Base-by-base conservation (phyloP, 2,888 invertebrate species). In the Steinernema hermaphroditum region DNA sequence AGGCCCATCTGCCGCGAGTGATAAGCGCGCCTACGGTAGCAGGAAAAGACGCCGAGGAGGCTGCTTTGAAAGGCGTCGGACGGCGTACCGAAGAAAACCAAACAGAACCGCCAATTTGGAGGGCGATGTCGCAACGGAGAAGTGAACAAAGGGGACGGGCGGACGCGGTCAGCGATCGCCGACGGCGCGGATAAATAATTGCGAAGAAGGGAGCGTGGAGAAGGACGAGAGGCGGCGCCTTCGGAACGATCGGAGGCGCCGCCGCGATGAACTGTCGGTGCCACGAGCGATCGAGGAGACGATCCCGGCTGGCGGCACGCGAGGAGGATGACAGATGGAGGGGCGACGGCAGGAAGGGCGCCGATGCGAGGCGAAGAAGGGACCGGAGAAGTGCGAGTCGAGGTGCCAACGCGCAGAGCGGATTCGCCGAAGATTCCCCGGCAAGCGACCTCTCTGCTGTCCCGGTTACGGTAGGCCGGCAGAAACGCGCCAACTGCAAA, bases 161-260 rank as follows among this genome's bases (percentile, higher is more conserved):
- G 62, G 16, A 9, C 29, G 62, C 62, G 62, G 62, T 62, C 62
- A 62, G 62, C 62, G 62, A 62, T 62, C 32, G 62, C 62, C 62
- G 62, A 32, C 29, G 62, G 62, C 62, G 62, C 62, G 62, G 62
- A 62, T 62, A 62, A 62, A 62, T 62, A 62, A 62, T 62, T 62
- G 62, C 62, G 62, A 62, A 62, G 62, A 62, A 62, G 62, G 62
- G 62, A 62, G 62, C 62, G 62, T 46, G 62, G 62, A 32, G 32
- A 29, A 62, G 62, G 62, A 22, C 49, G 49, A 41, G 43, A 19
- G 46, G 46, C 46, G 46, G 46, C 46, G 46, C 54, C 22, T 16
- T 8, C 62, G 62, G 32, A 62, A 62, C 62, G 62, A 32, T 62
- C 24, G 50, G 22, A 19, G 50, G 22, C 50, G 54, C 54, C 54